Evolutionary conservation across 2,113 vertebrate genomes (phyloP).

Genomic region (Cinclus mexicanus): DNA sequence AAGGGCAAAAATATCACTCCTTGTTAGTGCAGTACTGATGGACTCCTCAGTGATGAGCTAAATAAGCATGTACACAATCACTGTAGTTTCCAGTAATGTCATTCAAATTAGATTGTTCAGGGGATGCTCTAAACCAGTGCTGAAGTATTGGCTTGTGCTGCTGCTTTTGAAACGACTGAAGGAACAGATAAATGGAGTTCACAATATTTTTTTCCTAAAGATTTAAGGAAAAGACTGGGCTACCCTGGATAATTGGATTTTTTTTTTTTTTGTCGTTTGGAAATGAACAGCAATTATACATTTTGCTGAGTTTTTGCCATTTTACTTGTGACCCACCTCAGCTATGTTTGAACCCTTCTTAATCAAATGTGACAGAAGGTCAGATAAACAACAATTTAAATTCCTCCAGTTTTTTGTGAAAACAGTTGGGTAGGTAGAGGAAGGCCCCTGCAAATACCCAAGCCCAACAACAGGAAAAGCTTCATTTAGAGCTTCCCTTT

Average conservation of each 20-base stretch:
- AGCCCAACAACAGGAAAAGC: neutral
- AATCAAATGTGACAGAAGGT: constrained; percentile 13
- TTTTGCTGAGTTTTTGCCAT: neutral
- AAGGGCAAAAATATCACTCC: constrained; percentile 50
- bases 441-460: neutral
- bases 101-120: constrained; percentile 43
- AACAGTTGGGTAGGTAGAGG: neutral
- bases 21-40: constrained; percentile 15
- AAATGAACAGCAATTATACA: neutral
- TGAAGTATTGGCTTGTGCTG: neutral
- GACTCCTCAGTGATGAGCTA: constrained; percentile 21
- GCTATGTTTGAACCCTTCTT: neutral
- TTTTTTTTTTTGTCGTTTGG: neutral
- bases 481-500: neutral
- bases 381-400: constrained; percentile 3
- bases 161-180: neutral
- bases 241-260: neutral
- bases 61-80: constrained; percentile 27
- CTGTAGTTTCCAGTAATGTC: constrained; percentile 44
- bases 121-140: neutral
- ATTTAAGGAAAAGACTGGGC: neutral
- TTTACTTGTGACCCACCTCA: neutral
- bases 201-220: neutral
- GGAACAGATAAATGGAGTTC: neutral
- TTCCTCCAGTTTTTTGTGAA: neutral